Conservation (phyloP, 2,797 vertebrate species). For the Luscinia luscinia region DNA sequence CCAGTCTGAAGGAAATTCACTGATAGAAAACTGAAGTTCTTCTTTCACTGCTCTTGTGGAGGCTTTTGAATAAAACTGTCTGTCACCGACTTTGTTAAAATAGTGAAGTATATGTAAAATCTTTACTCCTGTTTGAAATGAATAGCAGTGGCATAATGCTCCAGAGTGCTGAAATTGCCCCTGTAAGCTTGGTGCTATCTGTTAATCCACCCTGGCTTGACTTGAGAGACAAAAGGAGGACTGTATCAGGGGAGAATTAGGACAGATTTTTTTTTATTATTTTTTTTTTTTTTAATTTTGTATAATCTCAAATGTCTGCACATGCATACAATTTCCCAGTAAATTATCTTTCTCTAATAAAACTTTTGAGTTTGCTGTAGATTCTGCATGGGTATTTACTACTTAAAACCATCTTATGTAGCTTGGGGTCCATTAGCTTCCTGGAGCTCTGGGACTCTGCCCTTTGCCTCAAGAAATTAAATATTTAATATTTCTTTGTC, state of each 20-base stretch:
- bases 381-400: background rate
- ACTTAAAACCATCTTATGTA: background rate
- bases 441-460: conserved; percentile 45
- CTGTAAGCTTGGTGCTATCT: background rate
- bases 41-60: background rate
- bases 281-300: background rate
- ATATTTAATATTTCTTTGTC: conserved; percentile 76
- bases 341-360: background rate
- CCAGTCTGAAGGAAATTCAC: background rate
- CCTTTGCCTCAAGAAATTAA: conserved; percentile 71
- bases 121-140: background rate
- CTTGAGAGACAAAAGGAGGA: background rate
- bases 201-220: background rate
- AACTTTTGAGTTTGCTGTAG: background rate
- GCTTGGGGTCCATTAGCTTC: conserved; percentile 51
- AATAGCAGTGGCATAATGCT: background rate
- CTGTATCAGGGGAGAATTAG: background rate
- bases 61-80: background rate
- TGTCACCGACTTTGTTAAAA: background rate
- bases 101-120: background rate
- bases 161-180: background rate
- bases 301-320: background rate
- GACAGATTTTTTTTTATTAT: background rate
- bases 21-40: background rate
- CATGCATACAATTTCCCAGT: background rate